Conservation (phyloP, 2,888 invertebrate genomes). For the Agrochola macilenta region DNA sequence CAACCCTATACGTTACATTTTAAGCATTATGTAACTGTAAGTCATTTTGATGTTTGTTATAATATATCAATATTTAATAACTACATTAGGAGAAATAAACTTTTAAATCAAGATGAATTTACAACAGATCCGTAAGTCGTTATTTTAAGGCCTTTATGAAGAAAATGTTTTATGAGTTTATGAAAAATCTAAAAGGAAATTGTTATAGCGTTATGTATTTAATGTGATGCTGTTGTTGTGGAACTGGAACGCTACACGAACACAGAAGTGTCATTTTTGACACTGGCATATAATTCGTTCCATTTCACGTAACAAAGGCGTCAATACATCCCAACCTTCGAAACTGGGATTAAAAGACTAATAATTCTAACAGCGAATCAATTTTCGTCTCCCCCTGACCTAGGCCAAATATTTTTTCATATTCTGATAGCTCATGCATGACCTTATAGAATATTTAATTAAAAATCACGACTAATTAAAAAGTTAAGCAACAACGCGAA, state of each 20-base stretch:
- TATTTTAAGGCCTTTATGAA: background rate
- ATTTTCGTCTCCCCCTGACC: too few species aligned
- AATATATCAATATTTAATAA: background rate
- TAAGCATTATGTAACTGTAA: conserved; percentile 7
- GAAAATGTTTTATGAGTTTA: too few species aligned
- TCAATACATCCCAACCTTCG: background rate
- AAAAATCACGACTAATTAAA: too few species aligned
- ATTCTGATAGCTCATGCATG: too few species aligned
- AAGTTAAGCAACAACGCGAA: too few species aligned
- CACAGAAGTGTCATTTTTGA: conserved; percentile 15
- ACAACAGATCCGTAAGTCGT: background rate
- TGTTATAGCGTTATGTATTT: background rate
- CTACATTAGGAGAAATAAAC: background rate
- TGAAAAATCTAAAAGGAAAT: background rate
- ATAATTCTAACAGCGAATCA: too few species aligned
- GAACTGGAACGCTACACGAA: background rate
- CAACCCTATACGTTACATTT: fast-evolving
- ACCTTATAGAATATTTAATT: too few species aligned
- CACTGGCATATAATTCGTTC: conserved; percentile 4
- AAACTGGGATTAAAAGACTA: too few species aligned
- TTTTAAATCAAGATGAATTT: too few species aligned
- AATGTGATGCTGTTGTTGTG: background rate
- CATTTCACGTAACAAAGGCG: background rate
- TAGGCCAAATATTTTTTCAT: too few species aligned
- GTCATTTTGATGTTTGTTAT: background rate